Evolutionary conservation across 2,888 invertebrate genomes (phyloP).

Genomic region (Leucophora obtusa): DNA sequence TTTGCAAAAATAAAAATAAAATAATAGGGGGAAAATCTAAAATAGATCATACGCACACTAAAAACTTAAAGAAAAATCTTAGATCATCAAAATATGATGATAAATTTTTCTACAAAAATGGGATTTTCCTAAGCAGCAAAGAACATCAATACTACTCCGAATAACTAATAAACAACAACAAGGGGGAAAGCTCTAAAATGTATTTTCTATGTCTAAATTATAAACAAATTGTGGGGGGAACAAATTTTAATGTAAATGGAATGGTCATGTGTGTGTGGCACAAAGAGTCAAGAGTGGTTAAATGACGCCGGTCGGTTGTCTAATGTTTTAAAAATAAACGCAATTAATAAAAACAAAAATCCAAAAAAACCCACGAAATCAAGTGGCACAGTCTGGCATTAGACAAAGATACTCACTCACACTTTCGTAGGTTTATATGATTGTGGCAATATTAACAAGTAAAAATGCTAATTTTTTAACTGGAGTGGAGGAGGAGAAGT

Average conservation of each 20-base stretch:
- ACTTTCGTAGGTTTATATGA: background rate
- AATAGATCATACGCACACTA: conserved; percentile 39
- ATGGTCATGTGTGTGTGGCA: conserved; percentile 17
- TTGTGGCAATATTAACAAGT: conserved; percentile 13
- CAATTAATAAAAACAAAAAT: conserved; percentile 43
- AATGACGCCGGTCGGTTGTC: conserved; percentile 52
- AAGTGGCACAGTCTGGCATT: conserved; percentile 61
- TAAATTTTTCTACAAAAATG: conserved; percentile 52
- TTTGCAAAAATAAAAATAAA: background rate
- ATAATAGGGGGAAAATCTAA: conserved; percentile 51
- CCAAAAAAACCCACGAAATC: conserved; percentile 43
- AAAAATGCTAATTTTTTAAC: conserved; percentile 38
- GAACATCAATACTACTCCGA: conserved; percentile 13
- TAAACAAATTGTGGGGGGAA: conserved; percentile 50
- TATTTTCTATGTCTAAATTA: conserved; percentile 38
- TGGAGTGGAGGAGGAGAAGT: conserved; percentile 43
- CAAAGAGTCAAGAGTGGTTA: conserved; percentile 49
- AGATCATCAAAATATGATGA: conserved; percentile 49
- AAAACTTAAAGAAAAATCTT: conserved; percentile 22
- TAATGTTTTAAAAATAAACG: conserved; percentile 60
- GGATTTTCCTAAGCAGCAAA: conserved; percentile 45
- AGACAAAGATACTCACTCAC: conserved; percentile 14
- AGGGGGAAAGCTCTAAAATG: conserved; percentile 14
- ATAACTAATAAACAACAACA: conserved; percentile 6
- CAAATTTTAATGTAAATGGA: conserved; percentile 13